These are phyloP conservation scores for Synchiropus splendidus DNA, from an alignment of 2,113 vertebrate species.

Conservation along the genomic window DNA sequence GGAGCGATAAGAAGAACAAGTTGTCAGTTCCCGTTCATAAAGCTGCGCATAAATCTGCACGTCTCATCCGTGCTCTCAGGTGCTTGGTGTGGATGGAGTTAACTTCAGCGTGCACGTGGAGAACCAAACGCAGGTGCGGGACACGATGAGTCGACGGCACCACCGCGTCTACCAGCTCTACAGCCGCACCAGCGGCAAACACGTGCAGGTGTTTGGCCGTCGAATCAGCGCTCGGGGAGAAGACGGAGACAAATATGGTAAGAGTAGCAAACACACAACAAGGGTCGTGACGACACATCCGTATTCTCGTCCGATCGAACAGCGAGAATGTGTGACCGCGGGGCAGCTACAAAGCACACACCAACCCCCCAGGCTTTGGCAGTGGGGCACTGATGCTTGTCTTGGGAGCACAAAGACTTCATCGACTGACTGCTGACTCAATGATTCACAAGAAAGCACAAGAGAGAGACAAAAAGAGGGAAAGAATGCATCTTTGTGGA, in stretches of 20 bases:
- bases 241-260: conserved; percentile 77
- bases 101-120: conserved; percentile 76
- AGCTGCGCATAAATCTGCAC: conserved; percentile 1
- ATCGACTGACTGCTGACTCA: conserved; percentile 69
- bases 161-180: conserved; percentile 74
- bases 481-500: background rate
- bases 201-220: conserved; percentile 71
- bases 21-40: conserved; percentile 3
- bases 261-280: conserved; percentile 48
- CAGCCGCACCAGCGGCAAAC: conserved; percentile 72
- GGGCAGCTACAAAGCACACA: conserved; percentile 28
- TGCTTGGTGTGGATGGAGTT: conserved; percentile 69
- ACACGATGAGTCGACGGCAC: conserved; percentile 71
- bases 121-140: conserved; percentile 72
- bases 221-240: conserved; percentile 70
- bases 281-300: too few species aligned
- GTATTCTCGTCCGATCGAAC: too few species aligned
- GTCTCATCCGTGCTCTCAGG: conserved; percentile 54
- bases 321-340: too few species aligned
- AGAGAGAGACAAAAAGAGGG: conserved; percentile 27
- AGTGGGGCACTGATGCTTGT: conserved; percentile 63
- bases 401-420: conserved; percentile 66
- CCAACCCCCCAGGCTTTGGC: conserved; percentile 49
- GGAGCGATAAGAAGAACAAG: conserved; percentile 5
- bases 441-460: conserved; percentile 57